A percentile compares a stretch with the other conserved stretches of the same genome.
Conservation (phyloP, 2,797 vertebrate species). For the Scolopax rusticola region DNA sequence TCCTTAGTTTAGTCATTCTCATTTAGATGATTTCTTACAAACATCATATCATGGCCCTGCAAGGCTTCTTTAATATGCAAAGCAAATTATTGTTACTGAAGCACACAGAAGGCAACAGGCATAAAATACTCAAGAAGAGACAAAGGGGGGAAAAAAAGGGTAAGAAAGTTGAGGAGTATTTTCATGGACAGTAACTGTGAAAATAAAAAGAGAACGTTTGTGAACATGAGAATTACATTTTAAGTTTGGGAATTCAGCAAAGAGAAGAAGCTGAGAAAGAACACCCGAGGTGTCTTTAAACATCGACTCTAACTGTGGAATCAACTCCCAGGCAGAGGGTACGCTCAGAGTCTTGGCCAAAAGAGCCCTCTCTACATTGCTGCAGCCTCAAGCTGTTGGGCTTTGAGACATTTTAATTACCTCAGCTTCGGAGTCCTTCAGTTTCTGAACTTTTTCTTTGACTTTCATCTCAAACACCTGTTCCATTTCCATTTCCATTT, state of each 20-base stretch:
- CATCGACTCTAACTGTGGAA: background rate
- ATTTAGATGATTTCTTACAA: background rate
- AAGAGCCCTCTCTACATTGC: background rate
- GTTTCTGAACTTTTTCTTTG: conserved; percentile 98
- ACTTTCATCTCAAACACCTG: conserved; percentile 99
- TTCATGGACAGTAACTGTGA: background rate
- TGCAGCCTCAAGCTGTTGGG: background rate
- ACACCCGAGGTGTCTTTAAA: background rate
- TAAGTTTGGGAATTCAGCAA: background rate
- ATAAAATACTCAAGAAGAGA: background rate
- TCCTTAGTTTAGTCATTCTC: background rate
- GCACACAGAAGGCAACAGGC: background rate
- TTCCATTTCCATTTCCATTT: conserved; percentile 99
- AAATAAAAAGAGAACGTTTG: background rate
- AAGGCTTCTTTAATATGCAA: background rate
- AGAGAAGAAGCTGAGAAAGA: background rate
- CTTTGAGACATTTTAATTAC: conserved; percentile 73
- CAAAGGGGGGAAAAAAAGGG: background rate
- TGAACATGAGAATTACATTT: background rate
- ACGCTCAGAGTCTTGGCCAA: background rate
- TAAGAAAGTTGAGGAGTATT: background rate
- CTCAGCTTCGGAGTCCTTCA: conserved; percentile 99
- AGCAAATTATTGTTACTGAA: background rate
- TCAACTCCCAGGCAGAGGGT: background rate
- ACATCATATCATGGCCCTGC: background rate